These are phyloP conservation scores for Scalopus aquaticus DNA, from an alignment of 2,113 vertebrate species.

Conservation along the genomic window DNA sequence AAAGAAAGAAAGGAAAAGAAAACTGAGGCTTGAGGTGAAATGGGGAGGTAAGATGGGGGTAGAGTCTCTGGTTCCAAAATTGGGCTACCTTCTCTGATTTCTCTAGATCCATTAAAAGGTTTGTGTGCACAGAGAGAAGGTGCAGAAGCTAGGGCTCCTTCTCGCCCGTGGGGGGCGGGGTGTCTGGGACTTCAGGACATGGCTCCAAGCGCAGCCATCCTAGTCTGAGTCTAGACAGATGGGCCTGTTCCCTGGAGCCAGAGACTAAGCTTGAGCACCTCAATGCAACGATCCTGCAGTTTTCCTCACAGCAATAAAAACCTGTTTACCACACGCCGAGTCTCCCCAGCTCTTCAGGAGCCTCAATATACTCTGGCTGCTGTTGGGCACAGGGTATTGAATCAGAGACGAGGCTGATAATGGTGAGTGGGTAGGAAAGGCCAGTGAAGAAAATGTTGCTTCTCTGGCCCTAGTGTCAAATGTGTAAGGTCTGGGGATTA, in stretches of 20 bases:
- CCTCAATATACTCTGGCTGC: background rate
- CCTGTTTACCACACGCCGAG: background rate
- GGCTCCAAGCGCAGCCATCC: background rate
- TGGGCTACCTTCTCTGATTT: background rate
- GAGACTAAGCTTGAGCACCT: background rate
- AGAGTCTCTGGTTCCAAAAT: background rate
- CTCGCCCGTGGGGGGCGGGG: background rate
- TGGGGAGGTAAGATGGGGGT: background rate
- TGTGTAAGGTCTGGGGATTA: background rate
- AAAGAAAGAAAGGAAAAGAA: too few species aligned
- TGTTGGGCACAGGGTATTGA: background rate
- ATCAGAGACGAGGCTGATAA: background rate
- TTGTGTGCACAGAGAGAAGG: background rate
- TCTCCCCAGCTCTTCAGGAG: background rate
- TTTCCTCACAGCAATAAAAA: background rate
- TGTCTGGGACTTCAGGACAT: background rate
- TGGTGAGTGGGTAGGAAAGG: background rate
- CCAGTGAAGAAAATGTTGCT: background rate
- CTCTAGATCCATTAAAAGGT: conserved; percentile 29
- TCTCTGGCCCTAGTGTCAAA: background rate
- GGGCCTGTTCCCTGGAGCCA: background rate
- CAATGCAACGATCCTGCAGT: background rate
- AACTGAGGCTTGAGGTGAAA: too few species aligned
- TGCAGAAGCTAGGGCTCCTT: background rate
- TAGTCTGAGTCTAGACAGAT: background rate